These are phyloP conservation scores for Corythornis vintsioides DNA, from an alignment of 2,113 vertebrate genomes.

Conservation along the genomic window DNA sequence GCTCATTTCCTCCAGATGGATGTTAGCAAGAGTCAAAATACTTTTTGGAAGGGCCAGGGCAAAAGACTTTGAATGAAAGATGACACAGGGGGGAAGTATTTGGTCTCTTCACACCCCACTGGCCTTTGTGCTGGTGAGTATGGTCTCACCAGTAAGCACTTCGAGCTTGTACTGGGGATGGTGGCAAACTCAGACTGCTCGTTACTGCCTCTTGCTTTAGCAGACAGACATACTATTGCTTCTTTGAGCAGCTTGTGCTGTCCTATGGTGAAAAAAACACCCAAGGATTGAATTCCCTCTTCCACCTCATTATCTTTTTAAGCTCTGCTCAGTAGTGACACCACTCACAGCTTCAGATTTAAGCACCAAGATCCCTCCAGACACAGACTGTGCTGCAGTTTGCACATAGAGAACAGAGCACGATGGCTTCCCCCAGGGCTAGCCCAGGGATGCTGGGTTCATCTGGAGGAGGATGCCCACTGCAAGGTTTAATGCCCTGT, in stretches of 20 bases:
- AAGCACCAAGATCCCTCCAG: not conserved
- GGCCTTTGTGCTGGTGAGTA: not conserved
- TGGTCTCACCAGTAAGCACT: not conserved
- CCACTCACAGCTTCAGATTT: not conserved
- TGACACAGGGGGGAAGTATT: not conserved
- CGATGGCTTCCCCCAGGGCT: not conserved
- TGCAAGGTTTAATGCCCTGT: not conserved
- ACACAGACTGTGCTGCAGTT: not conserved
- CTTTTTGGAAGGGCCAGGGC: not conserved
- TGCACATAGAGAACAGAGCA: not conserved
- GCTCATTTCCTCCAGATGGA: not conserved
- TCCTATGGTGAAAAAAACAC: not conserved
- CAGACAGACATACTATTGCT: not conserved
- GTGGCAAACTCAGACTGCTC: not conserved
- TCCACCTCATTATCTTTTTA: accelerated
- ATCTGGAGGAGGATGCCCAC: not conserved
- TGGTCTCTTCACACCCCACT: accelerated
- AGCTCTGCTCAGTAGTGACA: not conserved
- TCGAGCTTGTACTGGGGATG: not conserved
- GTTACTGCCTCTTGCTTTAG: not conserved
- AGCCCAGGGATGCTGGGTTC: not conserved
- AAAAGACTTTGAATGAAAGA: not conserved
- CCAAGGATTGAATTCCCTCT: not conserved
- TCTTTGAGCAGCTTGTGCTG: not conserved
- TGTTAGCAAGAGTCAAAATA: not conserved